Base-by-base conservation (phyloP, 2,888 invertebrate genomes). In the Callyntrura guangdongensis region DNA sequence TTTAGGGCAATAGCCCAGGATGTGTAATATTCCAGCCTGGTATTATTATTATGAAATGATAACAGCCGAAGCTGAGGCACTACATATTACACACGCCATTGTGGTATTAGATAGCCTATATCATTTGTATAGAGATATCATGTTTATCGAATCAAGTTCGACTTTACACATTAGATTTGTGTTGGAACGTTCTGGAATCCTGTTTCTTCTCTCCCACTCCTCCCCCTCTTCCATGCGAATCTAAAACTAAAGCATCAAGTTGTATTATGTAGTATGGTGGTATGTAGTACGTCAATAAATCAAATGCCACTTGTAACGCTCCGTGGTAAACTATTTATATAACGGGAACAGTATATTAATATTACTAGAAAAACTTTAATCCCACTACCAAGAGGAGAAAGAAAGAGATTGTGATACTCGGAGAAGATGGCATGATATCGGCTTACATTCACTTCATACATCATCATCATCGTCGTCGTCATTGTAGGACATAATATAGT, bases 251-350 rank as follows among this genome's bases (percentile, higher is more conserved):
- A 53, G 81, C 87, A 87, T 87, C 87, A 81, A 87, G 87, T 81
- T 64, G 81, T 81, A 81, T 3, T n/a, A 6, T 47, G 3, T 56
- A 5, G n/a, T 20, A 9, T 27, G 9, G 36, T 59, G 27, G 56
- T 79, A n/a, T 36, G 53, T 9, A 53, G 12, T 45, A 25, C 56
- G 8, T 86, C 77, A 64, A 86, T 79, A 56, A 81, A 81, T 79
- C 87, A 81, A 81, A 87, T 53, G 27, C 87, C 87, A 87, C 87
- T 86, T 86, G 86, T 86, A 86, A 77, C 86, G 82, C 82, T 59
- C 11, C n/a, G 69, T 25, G n/a, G 11, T 25, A 49, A 12, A 47
- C 56, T 27, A 59, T 27, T 27, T 59, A 8, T 27, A 79, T 69
- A 14, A 11, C 4, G 49, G 64, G 9, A 59, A 12, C 12, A 69